Base-by-base conservation (phyloP, 2,113 vertebrate genomes). In the Tragelaphus strepsiceros region DNA sequence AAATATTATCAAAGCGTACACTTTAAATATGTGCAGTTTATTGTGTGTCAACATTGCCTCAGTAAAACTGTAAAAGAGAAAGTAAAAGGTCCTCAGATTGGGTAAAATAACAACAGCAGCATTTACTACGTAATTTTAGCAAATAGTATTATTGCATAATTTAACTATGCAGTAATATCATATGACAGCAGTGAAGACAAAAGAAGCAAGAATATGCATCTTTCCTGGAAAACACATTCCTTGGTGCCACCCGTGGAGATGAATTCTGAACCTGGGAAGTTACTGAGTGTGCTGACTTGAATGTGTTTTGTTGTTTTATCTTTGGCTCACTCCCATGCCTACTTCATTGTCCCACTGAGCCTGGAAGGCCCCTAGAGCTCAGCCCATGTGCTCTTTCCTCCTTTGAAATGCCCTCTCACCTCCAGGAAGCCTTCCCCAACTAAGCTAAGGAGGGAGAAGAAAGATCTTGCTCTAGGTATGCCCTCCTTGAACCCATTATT, bases 31-130 rank as follows among this genome's bases (percentile, higher is more conserved):
- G 28, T 91, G 71, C 22, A 53, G 39, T 71, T 77, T 87, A 91
- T 39, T 62, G 61, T 64, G 56, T 56, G 82, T 74, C 81, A 53
- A 58, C 89, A 87, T 56, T 71, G 91, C 32, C 59, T 96, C 90
- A 91, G 35, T 85, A 93, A 97, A 94, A 81, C n/a, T 91, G 9
- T 88, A 94, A 71, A 96, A 91, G 89, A 22, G 74, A 88, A 88
- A 94, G 58, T 56, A 83, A 87, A 94, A 62, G 46, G 30, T 24
- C 26, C 43, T 28, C 53, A 89, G 12, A 62, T 13, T 78, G 24
- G 43, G 91, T 90, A 77, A 91, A 96, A 82, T 62, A 87, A 95
- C 56, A 83, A 8, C 35, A 67, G 59, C 49, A 88, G 49, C 64
- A 32, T 49, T 77, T 58, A n/a, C 16, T 91, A 28, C 43, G 26